A percentile compares a stretch with the other conserved stretches of the same genome.
Evolutionary conservation across 2,888 invertebrate genomes (phyloP).

Genomic region (Xanthia togata): DNA sequence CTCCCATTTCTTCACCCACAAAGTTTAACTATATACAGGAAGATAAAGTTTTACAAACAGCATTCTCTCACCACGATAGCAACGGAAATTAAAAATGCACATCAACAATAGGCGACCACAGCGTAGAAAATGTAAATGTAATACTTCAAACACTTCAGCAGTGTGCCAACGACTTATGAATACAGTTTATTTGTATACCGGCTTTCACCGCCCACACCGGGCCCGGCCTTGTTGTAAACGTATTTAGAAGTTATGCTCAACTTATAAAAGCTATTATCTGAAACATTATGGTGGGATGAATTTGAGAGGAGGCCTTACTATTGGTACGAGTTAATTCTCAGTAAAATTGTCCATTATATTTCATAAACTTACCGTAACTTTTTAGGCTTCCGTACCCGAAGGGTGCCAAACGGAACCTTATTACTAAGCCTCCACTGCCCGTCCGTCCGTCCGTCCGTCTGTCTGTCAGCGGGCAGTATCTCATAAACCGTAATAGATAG

Average conservation of each 20-base stretch:
- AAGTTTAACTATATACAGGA: conserved; percentile 39
- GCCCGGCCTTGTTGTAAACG: conserved; percentile 48
- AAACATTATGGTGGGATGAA: conserved; percentile 61
- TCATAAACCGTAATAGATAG: no score
- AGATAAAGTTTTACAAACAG: conserved; percentile 57
- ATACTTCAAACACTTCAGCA: conserved; percentile 40
- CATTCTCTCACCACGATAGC: conserved; percentile 45
- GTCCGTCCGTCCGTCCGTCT: no score
- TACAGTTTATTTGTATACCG: conserved; percentile 52
- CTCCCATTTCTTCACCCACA: conserved; percentile 19
- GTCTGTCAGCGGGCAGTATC: no score
- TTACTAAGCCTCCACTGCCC: no score
- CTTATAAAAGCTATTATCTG: conserved; percentile 70
- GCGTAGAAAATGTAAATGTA: conserved; percentile 60
- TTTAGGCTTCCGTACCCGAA: no score
- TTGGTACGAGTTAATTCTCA: neutral
- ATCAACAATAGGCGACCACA: conserved; percentile 58
- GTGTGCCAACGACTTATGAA: conserved; percentile 53
- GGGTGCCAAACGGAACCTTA: no score
- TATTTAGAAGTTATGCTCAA: conserved; percentile 63
- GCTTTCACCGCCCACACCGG: conserved; percentile 34
- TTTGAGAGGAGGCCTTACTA: conserved; percentile 54
- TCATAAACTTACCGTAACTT: neutral
- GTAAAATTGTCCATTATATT: neutral
- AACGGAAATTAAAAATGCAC: conserved; percentile 65